A percentile compares a stretch with the other conserved stretches of the same genome.
phyloP scores from a whole-genome alignment of 2,888 invertebrate species.

The Taenaris catops region DNA sequence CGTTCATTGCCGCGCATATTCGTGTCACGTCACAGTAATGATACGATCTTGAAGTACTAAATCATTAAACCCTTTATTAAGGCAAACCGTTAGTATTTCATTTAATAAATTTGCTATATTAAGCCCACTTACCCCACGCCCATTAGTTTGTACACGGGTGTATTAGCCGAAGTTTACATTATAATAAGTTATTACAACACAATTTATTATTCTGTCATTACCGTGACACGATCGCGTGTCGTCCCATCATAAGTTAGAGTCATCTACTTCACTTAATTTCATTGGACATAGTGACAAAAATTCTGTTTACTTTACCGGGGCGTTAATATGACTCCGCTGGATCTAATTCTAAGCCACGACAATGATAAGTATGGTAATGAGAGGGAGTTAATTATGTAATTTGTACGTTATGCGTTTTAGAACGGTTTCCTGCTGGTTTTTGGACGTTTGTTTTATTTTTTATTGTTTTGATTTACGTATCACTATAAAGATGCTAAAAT shows the following conservation, averaged over 20 bases:
- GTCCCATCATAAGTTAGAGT: constrained; percentile 63
- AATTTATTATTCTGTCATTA: constrained; percentile 79
- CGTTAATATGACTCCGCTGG: constrained; percentile 53
- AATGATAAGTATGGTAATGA: constrained; percentile 60
- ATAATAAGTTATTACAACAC: constrained; percentile 76
- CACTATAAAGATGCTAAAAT: no score
- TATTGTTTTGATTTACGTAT: no score
- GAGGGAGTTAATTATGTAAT: constrained; percentile 46
- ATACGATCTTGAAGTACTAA: constrained; percentile 22
- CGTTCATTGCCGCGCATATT: no score
- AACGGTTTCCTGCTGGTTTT: constrained; percentile 53
- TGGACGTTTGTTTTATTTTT: no score
- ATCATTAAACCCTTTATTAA: constrained; percentile 54
- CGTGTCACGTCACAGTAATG: constrained; percentile 18
- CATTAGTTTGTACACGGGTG: constrained; percentile 36
- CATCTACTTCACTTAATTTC: constrained; percentile 65
- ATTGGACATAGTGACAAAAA: constrained; percentile 77
- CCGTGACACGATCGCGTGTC: constrained; percentile 68
- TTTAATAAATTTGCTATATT: constrained; percentile 64
- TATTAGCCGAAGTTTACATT: constrained; percentile 60
- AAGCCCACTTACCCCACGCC: constrained; percentile 48
- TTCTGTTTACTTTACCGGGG: constrained; percentile 64
- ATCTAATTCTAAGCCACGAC: constrained; percentile 37
- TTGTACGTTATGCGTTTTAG: constrained; percentile 49
- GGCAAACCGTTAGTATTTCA: constrained; percentile 44